These are phyloP conservation scores for Nasonia giraulti DNA, from an alignment of 1,140 invertebrate species.

Conservation along the genomic window DNA sequence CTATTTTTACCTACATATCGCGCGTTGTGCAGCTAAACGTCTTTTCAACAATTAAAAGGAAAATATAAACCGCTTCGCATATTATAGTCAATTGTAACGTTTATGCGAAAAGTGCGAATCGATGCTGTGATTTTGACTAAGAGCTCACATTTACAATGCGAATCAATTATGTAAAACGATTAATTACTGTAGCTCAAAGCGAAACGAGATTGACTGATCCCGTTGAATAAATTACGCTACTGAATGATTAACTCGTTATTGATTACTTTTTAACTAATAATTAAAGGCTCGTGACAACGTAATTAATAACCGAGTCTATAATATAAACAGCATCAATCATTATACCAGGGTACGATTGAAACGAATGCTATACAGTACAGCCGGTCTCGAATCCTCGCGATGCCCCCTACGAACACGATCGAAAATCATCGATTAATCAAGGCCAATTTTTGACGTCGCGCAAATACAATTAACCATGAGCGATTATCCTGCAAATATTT, in stretches of 20 bases:
- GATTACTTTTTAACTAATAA: slow-evolving; percentile 22
- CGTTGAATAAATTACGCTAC: slow-evolving; percentile 6
- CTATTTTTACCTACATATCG: background rate
- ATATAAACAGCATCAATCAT: slow-evolving; percentile 13
- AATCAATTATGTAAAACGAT: slow-evolving; percentile 1
- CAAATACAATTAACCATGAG: no score
- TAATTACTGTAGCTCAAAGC: background rate
- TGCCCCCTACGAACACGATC: background rate
- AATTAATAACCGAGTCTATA: slow-evolving; percentile 12
- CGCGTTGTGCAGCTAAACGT: background rate
- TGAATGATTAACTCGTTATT: slow-evolving; percentile 15
- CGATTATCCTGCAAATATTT: no score
- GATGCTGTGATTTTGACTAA: background rate
- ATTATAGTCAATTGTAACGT: no score
- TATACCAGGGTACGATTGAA: background rate
- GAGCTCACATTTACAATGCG: background rate
- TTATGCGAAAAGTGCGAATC: no score
- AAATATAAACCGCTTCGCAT: background rate
- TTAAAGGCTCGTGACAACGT: background rate
- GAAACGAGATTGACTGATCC: background rate
- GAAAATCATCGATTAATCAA: no score
- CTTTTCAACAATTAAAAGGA: background rate
- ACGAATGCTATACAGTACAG: background rate
- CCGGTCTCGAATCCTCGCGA: background rate
- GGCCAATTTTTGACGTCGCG: no score